Conservation (phyloP, 2,797 vertebrate species). For the Macrochelys suwanniensis region DNA sequence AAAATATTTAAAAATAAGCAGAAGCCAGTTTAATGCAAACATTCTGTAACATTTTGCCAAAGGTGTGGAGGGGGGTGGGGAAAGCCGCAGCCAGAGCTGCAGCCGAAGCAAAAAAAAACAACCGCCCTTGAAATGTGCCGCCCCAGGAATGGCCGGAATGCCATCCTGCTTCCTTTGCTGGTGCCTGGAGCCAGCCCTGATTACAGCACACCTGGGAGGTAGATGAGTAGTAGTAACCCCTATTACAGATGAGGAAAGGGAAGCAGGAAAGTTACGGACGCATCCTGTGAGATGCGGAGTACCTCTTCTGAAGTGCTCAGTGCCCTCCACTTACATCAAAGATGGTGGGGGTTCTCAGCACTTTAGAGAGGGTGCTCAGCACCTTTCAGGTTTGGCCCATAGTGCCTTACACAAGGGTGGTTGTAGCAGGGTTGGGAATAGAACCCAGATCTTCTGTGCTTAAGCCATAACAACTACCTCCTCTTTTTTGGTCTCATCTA, state of each 20-base stretch:
- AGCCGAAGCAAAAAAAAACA: too few species aligned
- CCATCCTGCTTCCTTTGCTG: too few species aligned
- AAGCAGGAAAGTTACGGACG: background rate
- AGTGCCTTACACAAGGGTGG: background rate
- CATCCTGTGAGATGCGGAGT: background rate
- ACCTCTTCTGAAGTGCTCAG: background rate
- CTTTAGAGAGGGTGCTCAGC: background rate
- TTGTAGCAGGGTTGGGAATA: background rate
- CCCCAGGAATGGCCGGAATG: too few species aligned
- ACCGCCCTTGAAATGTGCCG: too few species aligned
- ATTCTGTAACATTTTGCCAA: background rate
- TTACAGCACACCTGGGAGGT: background rate
- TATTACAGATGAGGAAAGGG: background rate
- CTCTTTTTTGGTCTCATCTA: fast-evolving
- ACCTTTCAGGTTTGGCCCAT: background rate
- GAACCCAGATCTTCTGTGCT: background rate
- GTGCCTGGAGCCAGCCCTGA: too few species aligned
- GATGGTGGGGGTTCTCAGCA: background rate
- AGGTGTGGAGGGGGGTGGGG: too few species aligned
- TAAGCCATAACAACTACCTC: background rate
- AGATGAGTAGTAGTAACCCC: background rate
- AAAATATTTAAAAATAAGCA: background rate
- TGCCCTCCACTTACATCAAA: background rate
- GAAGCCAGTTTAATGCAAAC: background rate
- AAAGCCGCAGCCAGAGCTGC: too few species aligned